Base-by-base conservation (phyloP, 2,113 vertebrate genomes). In the Catharus fuscescens region DNA sequence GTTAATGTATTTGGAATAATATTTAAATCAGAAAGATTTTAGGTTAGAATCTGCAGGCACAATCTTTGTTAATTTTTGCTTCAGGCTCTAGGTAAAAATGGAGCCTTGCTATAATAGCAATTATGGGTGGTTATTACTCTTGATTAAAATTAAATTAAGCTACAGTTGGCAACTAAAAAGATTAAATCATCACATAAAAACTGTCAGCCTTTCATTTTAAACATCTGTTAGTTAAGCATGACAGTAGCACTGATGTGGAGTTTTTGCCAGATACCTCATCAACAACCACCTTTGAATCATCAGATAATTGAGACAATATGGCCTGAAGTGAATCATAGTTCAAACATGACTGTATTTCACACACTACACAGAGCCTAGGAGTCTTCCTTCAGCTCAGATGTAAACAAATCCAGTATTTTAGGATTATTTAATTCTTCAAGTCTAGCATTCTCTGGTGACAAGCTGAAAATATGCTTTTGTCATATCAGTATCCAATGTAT, bases 81-180 rank as follows among this genome's bases (percentile, higher is more conserved):
- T 60, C 54, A 47, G 60, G 21, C 31, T 45, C 62, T 85, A 92
- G 36, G 44, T 92, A 89, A 92, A 97, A 96, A 53, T 31, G 59
- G 44, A 95, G 42, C 79, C 62, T 80, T 78, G 88, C 53, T 66
- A 36, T 90, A 94, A 96, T 12, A 78, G 40, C 53, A 89, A 80
- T 97, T 96, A 96, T 79, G 29, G 34, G 69, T 91, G 92, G 94
- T 96, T 97, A 97, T 97, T 98, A 96, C 80, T 98, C 94, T 95
- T 97, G 95, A 97, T 97, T 98, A 97, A 97, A 98, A 97, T 97
- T 96, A 96, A 96, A 97, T 97, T 97, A 96, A 96, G 97, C 86
- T 96, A 82, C 95, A 93, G 95, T 98, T 97, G 91, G 97, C 94
- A 97, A 96, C 87, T 89, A 86, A 96, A 96, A 57, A 88, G 90